Percentiles rank a stretch among this genome's conserved stretches.
These are phyloP conservation scores for Delichon dasypus DNA, from an alignment of 2,797 vertebrate species.

Conservation along the genomic window DNA sequence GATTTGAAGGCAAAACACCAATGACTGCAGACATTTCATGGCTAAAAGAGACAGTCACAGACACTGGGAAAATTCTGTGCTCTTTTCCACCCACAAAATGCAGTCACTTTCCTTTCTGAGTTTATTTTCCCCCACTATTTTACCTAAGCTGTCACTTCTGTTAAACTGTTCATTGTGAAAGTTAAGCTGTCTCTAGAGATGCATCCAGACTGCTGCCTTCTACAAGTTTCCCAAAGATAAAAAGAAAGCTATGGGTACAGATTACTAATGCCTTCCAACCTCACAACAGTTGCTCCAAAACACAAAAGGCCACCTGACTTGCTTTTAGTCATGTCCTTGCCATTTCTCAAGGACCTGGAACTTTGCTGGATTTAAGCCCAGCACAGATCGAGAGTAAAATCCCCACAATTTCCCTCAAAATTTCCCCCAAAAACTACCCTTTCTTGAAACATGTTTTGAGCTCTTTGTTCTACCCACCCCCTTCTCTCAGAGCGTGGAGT, in stretches of 20 bases:
- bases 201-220: conserved; percentile 54
- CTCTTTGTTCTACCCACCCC: background rate
- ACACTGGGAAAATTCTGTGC: conserved; percentile 10
- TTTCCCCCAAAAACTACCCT: background rate
- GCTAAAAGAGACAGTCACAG: conserved; percentile 5
- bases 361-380: background rate
- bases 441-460: background rate
- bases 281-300: conserved; percentile 45
- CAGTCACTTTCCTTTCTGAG: conserved; percentile 44
- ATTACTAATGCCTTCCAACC: conserved; percentile 59
- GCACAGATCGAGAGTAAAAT: background rate
- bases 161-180: conserved; percentile 61
- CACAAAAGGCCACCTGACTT: conserved; percentile 34
- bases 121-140: conserved; percentile 62
- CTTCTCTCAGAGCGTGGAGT: background rate
- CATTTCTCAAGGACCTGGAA: conserved; percentile 35
- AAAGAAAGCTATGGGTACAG: conserved; percentile 43
- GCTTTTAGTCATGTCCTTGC: conserved; percentile 32
- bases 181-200: conserved; percentile 68
- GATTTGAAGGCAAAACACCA: conserved; percentile 14
- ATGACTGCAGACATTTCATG: background rate
- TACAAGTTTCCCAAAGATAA: conserved; percentile 61
- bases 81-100: conserved; percentile 23
- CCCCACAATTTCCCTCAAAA: background rate
- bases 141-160: conserved; percentile 61